Evolutionary conservation across 2,888 invertebrate species (phyloP), one percentile per base, ranked within the genome.

Genomic region (Teleogryllus oceanicus): DNA sequence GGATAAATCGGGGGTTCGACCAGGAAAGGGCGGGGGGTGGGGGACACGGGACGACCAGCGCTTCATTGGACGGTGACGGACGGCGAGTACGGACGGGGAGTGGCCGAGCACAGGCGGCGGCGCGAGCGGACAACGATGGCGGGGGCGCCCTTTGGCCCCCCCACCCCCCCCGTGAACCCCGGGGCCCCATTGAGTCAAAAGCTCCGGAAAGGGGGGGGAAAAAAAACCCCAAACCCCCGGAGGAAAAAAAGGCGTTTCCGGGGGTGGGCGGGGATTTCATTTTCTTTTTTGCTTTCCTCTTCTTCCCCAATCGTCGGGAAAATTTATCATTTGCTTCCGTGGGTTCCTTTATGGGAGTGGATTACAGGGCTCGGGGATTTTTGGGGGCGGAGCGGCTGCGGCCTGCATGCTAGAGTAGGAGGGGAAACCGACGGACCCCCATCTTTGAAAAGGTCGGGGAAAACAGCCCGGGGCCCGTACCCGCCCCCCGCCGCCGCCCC

Each of bases 301-400:
- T 79, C 78, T 80, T 78, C 80, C 78, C 80, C 81, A 82, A 82
- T 82, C 81, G 81, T 79, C 81, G 81, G 81, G 82, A 82, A 82
- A 81, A 82, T 82, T 81, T 81, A 81, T 82, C 82, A 82, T 82
- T 82, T 81, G 78, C 81, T n/a, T n/a, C n/a, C n/a, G n/a, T n/a
- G n/a, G n/a, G n/a, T n/a, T n/a, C n/a, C n/a, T n/a, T 82, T 81
- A 82, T 82, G 82, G 81, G 78, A 78, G 81, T 82, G 82, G 82
- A 82, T 82, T 82, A 82, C 81, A 81, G 81, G 81, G 82, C 81
- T 20, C 75, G 50, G 80, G 81, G 82, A 82, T 82, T 82, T 82
- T 81, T 80, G 74, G 80, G 80, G 74, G 80, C 21, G 75, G 77
- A 74, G 24, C 11, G 18, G 76, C n/a, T 21, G 78, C 20, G 77